Evolutionary conservation across 2,113 vertebrate species (phyloP).

Genomic region (Sinocyclocheilus maitianheensis): DNA sequence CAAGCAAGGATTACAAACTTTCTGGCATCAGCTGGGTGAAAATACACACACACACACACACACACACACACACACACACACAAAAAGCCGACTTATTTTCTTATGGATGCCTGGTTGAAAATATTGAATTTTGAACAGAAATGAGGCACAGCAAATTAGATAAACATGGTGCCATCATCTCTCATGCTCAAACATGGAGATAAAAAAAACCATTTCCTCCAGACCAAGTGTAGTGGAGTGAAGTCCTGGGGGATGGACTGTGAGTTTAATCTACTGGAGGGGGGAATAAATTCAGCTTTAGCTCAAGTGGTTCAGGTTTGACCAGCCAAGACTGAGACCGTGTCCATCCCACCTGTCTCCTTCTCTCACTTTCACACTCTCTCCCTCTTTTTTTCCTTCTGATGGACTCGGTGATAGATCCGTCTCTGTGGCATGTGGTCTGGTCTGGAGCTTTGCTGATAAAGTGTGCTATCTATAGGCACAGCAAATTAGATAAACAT

Average conservation of each 20-base stretch:
- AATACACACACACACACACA: not conserved
- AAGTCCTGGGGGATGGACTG: slow-evolving; percentile 61
- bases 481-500: too few species aligned
- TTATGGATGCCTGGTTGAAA: not conserved
- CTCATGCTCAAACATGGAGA: slow-evolving; percentile 51
- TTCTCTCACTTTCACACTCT: not conserved
- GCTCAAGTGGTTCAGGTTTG: slow-evolving; percentile 50
- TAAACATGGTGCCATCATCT: slow-evolving; percentile 46
- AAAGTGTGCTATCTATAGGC: slow-evolving; percentile 14
- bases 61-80: too few species aligned
- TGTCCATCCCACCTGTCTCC: slow-evolving; percentile 36
- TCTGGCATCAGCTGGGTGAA: not conserved
- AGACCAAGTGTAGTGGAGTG: slow-evolving; percentile 56
- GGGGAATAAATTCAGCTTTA: slow-evolving; percentile 61
- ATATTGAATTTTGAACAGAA: not conserved
- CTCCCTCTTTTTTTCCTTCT: not conserved
- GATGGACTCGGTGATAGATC: slow-evolving; percentile 24
- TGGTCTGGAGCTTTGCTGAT: slow-evolving; percentile 37
- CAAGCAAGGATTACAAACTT: not conserved
- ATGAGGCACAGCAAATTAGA: slow-evolving; percentile 35
- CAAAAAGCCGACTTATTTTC: not conserved
- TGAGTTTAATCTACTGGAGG: slow-evolving; percentile 68
- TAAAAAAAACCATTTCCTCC: slow-evolving; percentile 49
- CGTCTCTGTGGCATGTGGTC: slow-evolving; percentile 33
- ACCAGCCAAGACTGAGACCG: not conserved